A percentile compares a stretch with the other conserved stretches of the same genome.
These are phyloP conservation scores for Caenorhabditis plicata DNA, from an alignment of 2,888 invertebrate genomes.

Conservation along the genomic window DNA sequence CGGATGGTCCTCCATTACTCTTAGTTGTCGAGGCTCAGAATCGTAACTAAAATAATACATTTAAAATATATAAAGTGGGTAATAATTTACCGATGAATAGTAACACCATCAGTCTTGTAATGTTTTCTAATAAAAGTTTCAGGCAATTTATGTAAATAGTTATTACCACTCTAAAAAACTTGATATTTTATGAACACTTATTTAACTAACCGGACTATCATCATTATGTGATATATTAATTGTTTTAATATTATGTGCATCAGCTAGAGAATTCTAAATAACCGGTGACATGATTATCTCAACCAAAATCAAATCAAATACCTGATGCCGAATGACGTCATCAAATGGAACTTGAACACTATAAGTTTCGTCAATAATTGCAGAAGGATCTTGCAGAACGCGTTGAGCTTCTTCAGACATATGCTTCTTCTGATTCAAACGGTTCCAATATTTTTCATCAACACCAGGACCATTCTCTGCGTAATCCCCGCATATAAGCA, in stretches of 20 bases:
- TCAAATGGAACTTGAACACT: constrained; percentile 27
- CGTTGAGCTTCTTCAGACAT: background rate
- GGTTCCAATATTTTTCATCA: constrained; percentile 44
- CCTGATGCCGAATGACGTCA: constrained; percentile 5
- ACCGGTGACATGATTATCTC: too few species aligned
- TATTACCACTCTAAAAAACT: background rate
- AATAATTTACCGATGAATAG: constrained; percentile 31
- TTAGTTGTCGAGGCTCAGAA: constrained; percentile 18
- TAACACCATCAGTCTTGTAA: constrained; percentile 10
- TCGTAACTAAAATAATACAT: too few species aligned
- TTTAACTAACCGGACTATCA: constrained; percentile 19
- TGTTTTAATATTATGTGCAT: too few species aligned
- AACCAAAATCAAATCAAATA: constrained; percentile 4
- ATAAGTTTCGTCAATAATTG: constrained; percentile 15
- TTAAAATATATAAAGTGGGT: too few species aligned
- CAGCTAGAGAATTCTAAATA: too few species aligned
- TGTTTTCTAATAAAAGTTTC: constrained; percentile 2
- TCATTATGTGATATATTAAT: constrained; percentile 30
- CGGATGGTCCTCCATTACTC: constrained; percentile 17
- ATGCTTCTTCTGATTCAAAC: constrained; percentile 30
- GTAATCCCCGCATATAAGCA: constrained; percentile 52
- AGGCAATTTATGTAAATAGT: background rate
- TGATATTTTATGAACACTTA: background rate
- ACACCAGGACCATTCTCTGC: constrained; percentile 40
- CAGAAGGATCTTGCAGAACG: background rate